Evolutionary conservation across 2,797 vertebrate genomes (phyloP), one percentile per base, ranked within the genome.

Genomic region (Megalops cyprinoides): DNA sequence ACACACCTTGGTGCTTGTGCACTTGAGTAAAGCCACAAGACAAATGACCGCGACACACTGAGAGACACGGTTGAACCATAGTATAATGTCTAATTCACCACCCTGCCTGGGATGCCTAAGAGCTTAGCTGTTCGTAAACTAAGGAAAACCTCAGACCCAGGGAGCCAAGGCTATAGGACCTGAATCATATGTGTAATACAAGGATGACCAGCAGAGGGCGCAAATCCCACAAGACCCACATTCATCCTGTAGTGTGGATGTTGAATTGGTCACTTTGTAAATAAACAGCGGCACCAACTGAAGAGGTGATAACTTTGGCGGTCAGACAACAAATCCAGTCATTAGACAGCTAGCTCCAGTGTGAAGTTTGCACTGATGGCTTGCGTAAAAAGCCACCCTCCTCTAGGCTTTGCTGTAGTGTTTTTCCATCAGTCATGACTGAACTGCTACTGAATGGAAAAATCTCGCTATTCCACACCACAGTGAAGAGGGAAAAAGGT

Each of bases 21-120:
- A n/a, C n/a, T n/a, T n/a, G n/a, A n/a, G n/a, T n/a, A 71, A 69
- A 44, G 39, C 39, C 67, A 44, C 39, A 71, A 42, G 67, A 39
- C 37, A 15, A 6, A n/a, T n/a, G n/a, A n/a, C n/a, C n/a, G n/a
- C n/a, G n/a, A n/a, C n/a, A n/a, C n/a, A n/a, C n/a, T n/a, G n/a
- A n/a, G n/a, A n/a, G n/a, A n/a, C n/a, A n/a, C n/a, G n/a, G n/a
- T n/a, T n/a, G n/a, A n/a, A n/a, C n/a, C n/a, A n/a, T n/a, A n/a
- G 42, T 71, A 37, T 71, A 23, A 67, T 44, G 39, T n/a, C 7
- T 31, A 34, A 39, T 69, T 69, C 65, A n/a, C 65, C 15, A 69
- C 39, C 37, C 65, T 8, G 34, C 37, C 37, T 23, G 34, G 18
- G 25, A 25, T 37, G 60, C 14, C 60, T 37, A 28, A 37, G 28